Conservation (phyloP, 2,797 vertebrate species). For the Remorina albescens region DNA sequence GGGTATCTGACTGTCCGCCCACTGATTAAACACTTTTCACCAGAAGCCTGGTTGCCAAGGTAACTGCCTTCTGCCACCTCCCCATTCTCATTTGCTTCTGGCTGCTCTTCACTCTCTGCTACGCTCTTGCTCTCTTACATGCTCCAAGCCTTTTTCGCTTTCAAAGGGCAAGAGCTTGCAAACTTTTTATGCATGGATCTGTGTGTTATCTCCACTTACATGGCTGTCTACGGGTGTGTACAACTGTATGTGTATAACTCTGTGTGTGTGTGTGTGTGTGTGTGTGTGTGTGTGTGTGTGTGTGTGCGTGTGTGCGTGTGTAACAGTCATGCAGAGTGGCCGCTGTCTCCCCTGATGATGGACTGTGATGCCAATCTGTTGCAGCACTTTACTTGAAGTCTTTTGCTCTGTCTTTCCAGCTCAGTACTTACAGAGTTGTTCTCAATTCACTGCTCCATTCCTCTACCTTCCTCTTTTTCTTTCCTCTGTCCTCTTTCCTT, state of each 20-base stretch:
- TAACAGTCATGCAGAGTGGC: slow-evolving; percentile 62
- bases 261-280: background rate
- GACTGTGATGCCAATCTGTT: slow-evolving; percentile 65
- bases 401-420: too few species aligned
- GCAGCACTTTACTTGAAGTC: slow-evolving; percentile 52
- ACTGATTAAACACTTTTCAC: slow-evolving; percentile 76
- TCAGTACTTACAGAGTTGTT: slow-evolving; percentile 16
- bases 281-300: background rate
- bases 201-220: background rate
- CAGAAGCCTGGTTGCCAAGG: slow-evolving; percentile 76
- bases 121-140: slow-evolving; percentile 34
- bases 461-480: background rate
- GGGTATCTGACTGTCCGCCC: slow-evolving; percentile 63
- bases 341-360: slow-evolving; percentile 64
- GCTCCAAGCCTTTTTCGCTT: slow-evolving; percentile 47
- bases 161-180: slow-evolving; percentile 56
- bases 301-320: slow-evolving; percentile 9
- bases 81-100: slow-evolving; percentile 58
- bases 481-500: background rate
- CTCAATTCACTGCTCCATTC: slow-evolving; percentile 6
- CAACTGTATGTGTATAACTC: background rate
- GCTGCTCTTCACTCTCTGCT: slow-evolving; percentile 59
- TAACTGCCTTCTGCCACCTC: slow-evolving; percentile 75
- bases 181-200: slow-evolving; percentile 24
- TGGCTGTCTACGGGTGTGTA: slow-evolving; percentile 7